Evolutionary conservation across 35 echinoderm and acorn worm species (phyloP), one percentile per base, ranked within the genome.

Genomic region (Apostichopus japonicus): DNA sequence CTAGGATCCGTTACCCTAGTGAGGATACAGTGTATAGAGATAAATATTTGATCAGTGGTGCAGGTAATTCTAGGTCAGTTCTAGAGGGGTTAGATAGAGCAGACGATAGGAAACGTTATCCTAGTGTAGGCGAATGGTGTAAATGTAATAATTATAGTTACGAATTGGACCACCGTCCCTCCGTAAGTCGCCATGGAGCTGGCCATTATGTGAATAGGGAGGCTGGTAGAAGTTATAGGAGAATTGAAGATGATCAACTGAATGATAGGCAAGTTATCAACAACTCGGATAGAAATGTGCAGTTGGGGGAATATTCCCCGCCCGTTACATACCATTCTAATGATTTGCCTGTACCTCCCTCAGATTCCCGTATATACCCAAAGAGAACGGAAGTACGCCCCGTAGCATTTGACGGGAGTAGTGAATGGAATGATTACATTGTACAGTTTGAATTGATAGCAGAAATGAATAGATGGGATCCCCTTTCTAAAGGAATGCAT

Each of bases 361-460:
- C 33, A 6, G 54, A 82, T 53, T 13, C 16, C 15, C 24, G 44
- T 54, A 5, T 19, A 82, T 15, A 8, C 33, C 79, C 79, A 6
- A 82, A 53, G 44, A 54, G 44, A 15, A 53, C 27, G 0, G 44
- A 53, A 19, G 79, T 82, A 82, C 22, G 56, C 23, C 84, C 84
- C 16, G 19, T 17, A 23, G 56, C 55, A 8, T 87, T 24, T 87
- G 84, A 87, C 22, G 84, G 57, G 19, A 63, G 22, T 4, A 87
- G 84, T 44, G n/a, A 59, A 1, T 87, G 84, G 84, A 27, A 87
- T 65, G 84, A 63, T 65, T 63, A 87, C 24, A 59, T 87, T 87
- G 84, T 87, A 57, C 84, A 87, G 84, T 87, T 87, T 21, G 84
- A 87, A 27, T 13, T 65, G 56, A 87, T 87, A 63, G 84, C 84